Base-by-base conservation (phyloP, 2,113 vertebrate genomes). In the Engraulis encrasicolus region DNA sequence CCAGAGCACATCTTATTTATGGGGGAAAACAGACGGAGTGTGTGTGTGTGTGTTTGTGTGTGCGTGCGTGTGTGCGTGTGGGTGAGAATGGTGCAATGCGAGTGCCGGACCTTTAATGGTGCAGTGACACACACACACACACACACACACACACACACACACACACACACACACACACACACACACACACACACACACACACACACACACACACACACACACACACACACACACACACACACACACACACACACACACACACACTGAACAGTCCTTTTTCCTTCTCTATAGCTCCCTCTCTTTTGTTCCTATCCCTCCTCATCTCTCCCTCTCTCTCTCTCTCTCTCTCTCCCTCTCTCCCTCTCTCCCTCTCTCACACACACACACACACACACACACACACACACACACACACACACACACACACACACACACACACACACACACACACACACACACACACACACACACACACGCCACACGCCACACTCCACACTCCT, bases 81-180 rank as follows among this genome's bases (percentile, higher is more conserved):
- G 66, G 66, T 34, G 66, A 17, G 54, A 17, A 74, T 95, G 94
- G 92, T 94, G 93, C 92, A 94, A 91, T 92, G 92, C 88, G 89
- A 94, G 92, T 92, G 86, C 89, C 87, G 88, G 92, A 91, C 93
- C 89, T 74, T 74, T 92, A 89, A 91, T 91, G 89, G 89, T 92
- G 91, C 92, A 89, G 90, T 87, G 85, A 83, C n/a, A 23, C 87
- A 85, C 89, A 66, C 81, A 66, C 80, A 78, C 49, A n/a, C 78
- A 23, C 87, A 85, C 89, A 66, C 81, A 66, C 80, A 78, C 49
- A n/a, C 78, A 23, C 87, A 85, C 89, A 66, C 81, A 66, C 80
- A 78, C 49, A n/a, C 78, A 23, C 87, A 85, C 89, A 66, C 81
- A 66, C 80, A 78, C 49, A n/a, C 78, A 23, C 87, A 85, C 89